phyloP scores from a whole-genome alignment of 2,888 invertebrate genomes.

The Operophtera brumata region DNA sequence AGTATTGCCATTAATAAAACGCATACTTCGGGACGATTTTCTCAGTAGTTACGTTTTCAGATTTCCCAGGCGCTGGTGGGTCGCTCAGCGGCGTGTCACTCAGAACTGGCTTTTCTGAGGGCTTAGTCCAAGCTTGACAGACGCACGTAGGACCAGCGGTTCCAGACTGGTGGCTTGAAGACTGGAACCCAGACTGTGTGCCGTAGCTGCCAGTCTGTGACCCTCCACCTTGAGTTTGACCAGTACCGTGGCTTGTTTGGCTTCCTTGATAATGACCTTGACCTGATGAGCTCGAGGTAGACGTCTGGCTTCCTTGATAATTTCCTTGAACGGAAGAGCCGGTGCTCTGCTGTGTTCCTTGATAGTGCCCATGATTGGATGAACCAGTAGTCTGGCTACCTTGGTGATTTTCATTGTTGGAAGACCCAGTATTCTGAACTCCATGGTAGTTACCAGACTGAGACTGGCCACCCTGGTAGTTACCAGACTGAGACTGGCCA shows the following conservation, averaged over 20 bases:
- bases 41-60: conserved; percentile 18
- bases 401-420: conserved; percentile 5
- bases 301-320: conserved; percentile 1
- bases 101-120: conserved; percentile 36
- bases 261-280: conserved; percentile 22
- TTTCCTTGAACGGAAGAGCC: not conserved
- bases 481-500: conserved; percentile 7
- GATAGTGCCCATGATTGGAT: conserved; percentile 7
- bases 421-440: not conserved
- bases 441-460: conserved; percentile 12
- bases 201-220: conserved; percentile 3
- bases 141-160: conserved; percentile 63
- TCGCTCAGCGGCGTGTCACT: conserved; percentile 28
- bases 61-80: conserved; percentile 17
- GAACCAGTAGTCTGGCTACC: not conserved
- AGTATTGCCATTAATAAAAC: conserved; percentile 8
- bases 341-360: conserved; percentile 1
- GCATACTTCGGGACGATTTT: conserved; percentile 14
- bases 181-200: conserved; percentile 46
- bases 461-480: conserved; percentile 5
- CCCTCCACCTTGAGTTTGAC: conserved; percentile 11
- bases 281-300: not conserved
- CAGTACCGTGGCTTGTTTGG: conserved; percentile 6
- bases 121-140: conserved; percentile 71
- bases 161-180: conserved; percentile 44